Evolutionary conservation across 2,113 vertebrate genomes (phyloP), one percentile per base, ranked within the genome.

Genomic region (Colistium nudipinnis): DNA sequence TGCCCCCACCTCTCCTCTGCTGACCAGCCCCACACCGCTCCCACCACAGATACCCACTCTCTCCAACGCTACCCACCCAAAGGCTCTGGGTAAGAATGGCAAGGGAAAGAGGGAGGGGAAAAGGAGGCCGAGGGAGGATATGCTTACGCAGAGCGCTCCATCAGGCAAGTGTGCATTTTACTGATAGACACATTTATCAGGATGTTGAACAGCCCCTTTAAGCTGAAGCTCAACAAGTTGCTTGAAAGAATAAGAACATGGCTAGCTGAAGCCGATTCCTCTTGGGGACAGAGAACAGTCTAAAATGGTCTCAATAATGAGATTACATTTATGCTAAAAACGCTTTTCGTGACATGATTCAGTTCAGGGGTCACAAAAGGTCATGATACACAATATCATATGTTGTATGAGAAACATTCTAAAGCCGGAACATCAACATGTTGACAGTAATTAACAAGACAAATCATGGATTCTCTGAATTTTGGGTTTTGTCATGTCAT

Each of bases 141-240:
- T 88, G 86, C 80, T 84, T 88, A 90, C 89, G 62, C 22, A 62
- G 51, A 45, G 62, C 72, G 54, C 57, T 78, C 66, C 53, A 76
- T 88, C 87, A 83, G 74, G 76, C 69, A 80, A 80, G 79, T 82
- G 82, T 84, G 75, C 57, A 73, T 87, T 86, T 83, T 72, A 74
- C 74, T 87, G 85, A 67, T 64, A 66, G 38, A 47, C 17, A 22
- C 44, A n/a, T 67, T 62, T 70, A 36, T 9, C 64, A 71, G 59
- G 47, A 74, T 69, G 72, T 69, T 66, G 76, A 85, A 55, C 59
- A 60, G 80, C 56, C 59, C 45, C 57, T 66, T 57, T 43, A 62
- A 62, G 25, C 41, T 69, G 44, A 47, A 45, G 51, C 20, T 5
- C n/a, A 33, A 73, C 38, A 43, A 33, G 55, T 35, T 10, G 1